A percentile compares a stretch with the other conserved stretches of the same genome.
Conservation (phyloP, 2,797 vertebrate genomes). For the Macropus fuliginosus region DNA sequence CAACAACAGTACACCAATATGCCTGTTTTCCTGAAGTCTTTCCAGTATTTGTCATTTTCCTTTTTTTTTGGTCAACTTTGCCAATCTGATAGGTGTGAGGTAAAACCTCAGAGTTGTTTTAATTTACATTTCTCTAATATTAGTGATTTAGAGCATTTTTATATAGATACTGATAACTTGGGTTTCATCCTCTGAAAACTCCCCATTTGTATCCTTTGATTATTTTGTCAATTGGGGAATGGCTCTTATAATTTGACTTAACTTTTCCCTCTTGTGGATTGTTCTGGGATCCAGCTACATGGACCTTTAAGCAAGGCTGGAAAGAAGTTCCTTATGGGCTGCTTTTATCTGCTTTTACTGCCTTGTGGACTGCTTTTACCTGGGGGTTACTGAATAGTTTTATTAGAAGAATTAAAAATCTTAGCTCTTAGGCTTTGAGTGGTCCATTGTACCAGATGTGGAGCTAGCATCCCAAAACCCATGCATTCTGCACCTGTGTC, state of each 20-base stretch:
- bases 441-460: not conserved
- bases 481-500: not conserved
- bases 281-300: not conserved
- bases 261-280: not conserved
- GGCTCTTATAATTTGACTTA: not conserved
- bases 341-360: not conserved
- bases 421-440: not conserved
- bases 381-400: not conserved
- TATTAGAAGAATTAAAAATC: not conserved
- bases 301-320: not conserved
- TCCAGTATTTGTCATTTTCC: not conserved
- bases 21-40: not conserved
- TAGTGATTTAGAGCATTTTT: not conserved
- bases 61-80: not conserved
- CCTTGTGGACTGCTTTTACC: not conserved
- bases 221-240: not conserved
- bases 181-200: not conserved
- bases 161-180: not conserved
- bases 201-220: not conserved
- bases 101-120: not conserved
- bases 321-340: not conserved
- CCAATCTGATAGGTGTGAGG: not conserved
- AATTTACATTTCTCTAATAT: not conserved
- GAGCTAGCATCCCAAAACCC: not conserved
- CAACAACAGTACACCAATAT: not conserved